Percentiles rank a stretch among this genome's conserved stretches.
Conservation (phyloP, 1,140 invertebrate species). For the Euwallacea fornicatus region DNA sequence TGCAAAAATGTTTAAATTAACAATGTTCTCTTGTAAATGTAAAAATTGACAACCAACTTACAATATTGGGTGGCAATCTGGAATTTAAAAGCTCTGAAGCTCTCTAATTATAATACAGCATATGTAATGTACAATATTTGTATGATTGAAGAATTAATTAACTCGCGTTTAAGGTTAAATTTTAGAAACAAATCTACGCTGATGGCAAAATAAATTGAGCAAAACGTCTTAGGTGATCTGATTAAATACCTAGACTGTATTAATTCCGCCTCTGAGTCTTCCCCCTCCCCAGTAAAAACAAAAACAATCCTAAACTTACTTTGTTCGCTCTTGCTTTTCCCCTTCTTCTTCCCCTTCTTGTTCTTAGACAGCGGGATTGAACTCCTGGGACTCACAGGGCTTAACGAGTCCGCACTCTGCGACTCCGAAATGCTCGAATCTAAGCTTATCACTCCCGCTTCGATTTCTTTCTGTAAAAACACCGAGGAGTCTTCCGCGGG, state of each 20-base stretch:
- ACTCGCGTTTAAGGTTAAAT: too few relatives aligned
- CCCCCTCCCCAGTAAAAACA: too few relatives aligned
- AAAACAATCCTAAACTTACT: constrained; percentile 14
- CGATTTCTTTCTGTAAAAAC: constrained; percentile 39
- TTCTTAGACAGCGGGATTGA: constrained; percentile 45
- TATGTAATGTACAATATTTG: not conserved
- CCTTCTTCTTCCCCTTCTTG: constrained; percentile 40
- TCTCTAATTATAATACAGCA: too few relatives aligned
- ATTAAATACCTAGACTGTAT: too few relatives aligned
- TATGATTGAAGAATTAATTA: not conserved
- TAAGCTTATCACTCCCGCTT: constrained; percentile 31
- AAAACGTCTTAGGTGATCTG: too few relatives aligned
- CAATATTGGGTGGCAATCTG: too few relatives aligned
- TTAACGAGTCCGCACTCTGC: constrained; percentile 25
- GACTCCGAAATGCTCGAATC: constrained; percentile 30
- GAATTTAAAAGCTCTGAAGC: too few relatives aligned
- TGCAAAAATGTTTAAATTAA: not conserved
- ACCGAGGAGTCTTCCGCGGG: constrained; percentile 14
- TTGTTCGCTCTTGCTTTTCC: constrained; percentile 37
- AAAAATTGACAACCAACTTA: too few relatives aligned
- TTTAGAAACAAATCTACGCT: too few relatives aligned
- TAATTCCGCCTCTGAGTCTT: too few relatives aligned
- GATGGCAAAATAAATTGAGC: too few relatives aligned
- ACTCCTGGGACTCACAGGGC: constrained; percentile 37
- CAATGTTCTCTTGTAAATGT: too few relatives aligned